Base-by-base conservation (phyloP, 2,113 vertebrate genomes). In the Petromus typicus region DNA sequence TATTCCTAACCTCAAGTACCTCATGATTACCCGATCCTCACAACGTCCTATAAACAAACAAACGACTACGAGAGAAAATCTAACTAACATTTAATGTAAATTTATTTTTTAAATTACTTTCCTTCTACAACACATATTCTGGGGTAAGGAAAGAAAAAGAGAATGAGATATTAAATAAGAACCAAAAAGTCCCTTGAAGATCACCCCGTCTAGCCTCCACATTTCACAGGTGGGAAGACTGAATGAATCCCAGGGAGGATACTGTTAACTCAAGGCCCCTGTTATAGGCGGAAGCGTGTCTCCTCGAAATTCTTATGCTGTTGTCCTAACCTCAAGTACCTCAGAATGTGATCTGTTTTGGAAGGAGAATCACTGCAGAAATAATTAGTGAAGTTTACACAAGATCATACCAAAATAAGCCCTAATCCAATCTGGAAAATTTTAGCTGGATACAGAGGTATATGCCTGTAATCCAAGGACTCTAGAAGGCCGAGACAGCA, bases 81-180 rank as follows among this genome's bases (percentile, higher is more conserved):
- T 69, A 27, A 67, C 48, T 83, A 40, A 75, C 45, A 34, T 12
- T 66, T 61, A 43, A 43, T 4, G 20, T 85, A n/a, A 95, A 67
- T 25, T 30, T 73, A 32, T 45, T 57, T 75, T 93, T 59, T 40
- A 81, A 37, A 30, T 75, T 90, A 86, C 59, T 43, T 95, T 94
- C 66, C 54, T 40, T 56, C 89, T 40, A n/a, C 54, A 78, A 86
- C 45, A 57, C 30, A 45, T n/a, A 71, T 40, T 78, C 59, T 82
- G 56, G 37, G 59, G 6, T n/a, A 12, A 27, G 32, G 48, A 83
- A 37, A 57, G 30, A 86, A 59, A 56, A 89, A 91, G 63, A 61
- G 57, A 40, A 32, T 4, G 51, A 76, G 64, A 57, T 45, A 40
- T 32, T 57, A n/a, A 64, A 67, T 30, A 40, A 73, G n/a, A n/a